Percentiles rank a stretch among this genome's conserved stretches.
Evolutionary conservation across 2,113 vertebrate species (phyloP).

Genomic region (Phalacrocorax aristotelis): DNA sequence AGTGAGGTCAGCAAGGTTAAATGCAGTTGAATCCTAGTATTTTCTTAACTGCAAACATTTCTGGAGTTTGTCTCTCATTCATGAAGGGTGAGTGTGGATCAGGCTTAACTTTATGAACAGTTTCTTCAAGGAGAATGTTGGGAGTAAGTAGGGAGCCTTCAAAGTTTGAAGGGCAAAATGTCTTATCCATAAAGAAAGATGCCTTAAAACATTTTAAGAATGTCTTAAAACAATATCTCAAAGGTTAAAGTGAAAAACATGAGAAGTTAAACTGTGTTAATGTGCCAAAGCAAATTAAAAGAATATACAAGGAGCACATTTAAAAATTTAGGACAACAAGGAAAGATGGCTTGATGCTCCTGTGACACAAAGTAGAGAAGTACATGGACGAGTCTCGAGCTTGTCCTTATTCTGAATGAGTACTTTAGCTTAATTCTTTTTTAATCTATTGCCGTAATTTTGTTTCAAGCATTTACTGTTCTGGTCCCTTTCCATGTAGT

Average conservation of each 20-base stretch:
- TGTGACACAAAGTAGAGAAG: not conserved
- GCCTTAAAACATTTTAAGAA: not conserved
- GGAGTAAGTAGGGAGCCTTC: not conserved
- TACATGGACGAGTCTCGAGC: not conserved
- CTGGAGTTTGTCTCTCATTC: not conserved
- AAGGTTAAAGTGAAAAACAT: not conserved
- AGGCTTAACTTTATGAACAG: not conserved
- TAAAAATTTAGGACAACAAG: not conserved
- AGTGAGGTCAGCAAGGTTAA: not conserved
- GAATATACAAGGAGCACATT: not conserved
- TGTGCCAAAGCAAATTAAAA: not conserved
- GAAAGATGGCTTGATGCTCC: not conserved
- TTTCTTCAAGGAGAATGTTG: not conserved
- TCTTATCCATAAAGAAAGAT: not conserved
- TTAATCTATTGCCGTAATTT: not conserved
- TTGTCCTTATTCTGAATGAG: not conserved
- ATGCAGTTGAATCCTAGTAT: not conserved
- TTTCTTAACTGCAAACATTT: not conserved
- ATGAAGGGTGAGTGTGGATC: not conserved
- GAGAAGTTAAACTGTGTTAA: not conserved
- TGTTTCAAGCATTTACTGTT: not conserved
- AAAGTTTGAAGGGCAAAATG: not conserved
- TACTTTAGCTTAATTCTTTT: not conserved
- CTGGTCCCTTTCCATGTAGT: not conserved
- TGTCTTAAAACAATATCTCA: not conserved